Conservation (phyloP, 2,113 vertebrate genomes). For the Catharus minimus region DNA sequence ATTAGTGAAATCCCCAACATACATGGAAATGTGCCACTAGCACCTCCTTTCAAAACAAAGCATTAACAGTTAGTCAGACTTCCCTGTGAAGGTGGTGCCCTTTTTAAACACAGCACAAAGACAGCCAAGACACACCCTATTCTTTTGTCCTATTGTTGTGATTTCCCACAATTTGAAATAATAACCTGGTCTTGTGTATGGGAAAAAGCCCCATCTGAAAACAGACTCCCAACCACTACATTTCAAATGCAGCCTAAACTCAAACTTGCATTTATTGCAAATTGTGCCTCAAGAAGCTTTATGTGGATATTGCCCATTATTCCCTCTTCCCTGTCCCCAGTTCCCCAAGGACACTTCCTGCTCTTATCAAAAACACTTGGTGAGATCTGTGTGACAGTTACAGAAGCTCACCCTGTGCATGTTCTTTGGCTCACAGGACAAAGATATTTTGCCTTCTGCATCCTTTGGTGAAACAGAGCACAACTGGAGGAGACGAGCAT, state of each 20-base stretch:
- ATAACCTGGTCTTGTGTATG: not conserved
- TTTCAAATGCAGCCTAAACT: not conserved
- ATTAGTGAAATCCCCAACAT: not conserved
- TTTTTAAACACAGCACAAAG: not conserved
- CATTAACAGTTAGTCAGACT: not conserved
- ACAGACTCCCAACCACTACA: not conserved
- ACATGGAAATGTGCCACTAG: not conserved
- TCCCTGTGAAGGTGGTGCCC: not conserved
- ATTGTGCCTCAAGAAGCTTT: rapidly evolving
- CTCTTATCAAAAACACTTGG: not conserved
- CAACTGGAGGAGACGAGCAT: rapidly evolving
- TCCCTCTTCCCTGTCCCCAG: not conserved
- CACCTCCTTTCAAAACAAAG: not conserved
- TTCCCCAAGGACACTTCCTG: not conserved
- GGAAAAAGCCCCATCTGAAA: not conserved
- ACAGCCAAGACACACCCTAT: not conserved
- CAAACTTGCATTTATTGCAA: not conserved
- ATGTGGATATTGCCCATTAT: not conserved
- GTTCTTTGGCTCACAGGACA: not conserved
- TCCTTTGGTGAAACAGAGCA: not conserved
- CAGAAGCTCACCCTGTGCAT: not conserved
- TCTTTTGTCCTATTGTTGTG: not conserved
- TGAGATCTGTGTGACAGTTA: rapidly evolving
- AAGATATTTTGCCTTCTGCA: not conserved
- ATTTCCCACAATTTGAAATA: not conserved